Conservation (phyloP, 2,797 vertebrate genomes). For the Lepus oiostolus region DNA sequence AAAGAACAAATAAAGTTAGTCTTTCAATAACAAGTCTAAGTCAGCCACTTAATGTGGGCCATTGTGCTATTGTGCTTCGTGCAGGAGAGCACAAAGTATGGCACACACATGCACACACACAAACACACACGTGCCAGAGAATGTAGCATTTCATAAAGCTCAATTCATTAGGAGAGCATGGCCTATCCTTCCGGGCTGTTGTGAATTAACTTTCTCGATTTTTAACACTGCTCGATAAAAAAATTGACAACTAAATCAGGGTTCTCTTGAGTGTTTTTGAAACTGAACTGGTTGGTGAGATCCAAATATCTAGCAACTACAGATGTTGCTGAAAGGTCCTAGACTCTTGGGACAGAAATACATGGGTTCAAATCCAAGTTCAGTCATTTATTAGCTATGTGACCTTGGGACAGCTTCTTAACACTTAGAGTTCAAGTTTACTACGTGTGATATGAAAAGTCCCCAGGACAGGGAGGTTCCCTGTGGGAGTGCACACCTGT, state of each 20-base stretch:
- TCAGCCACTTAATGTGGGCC: neutral
- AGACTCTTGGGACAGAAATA: neutral
- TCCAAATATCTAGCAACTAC: slow-evolving; percentile 37
- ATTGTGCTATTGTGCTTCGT: neutral
- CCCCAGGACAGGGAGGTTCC: neutral
- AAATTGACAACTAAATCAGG: slow-evolving; percentile 26
- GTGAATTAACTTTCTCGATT: slow-evolving; percentile 31
- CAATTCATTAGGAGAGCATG: neutral
- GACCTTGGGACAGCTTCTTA: slow-evolving; percentile 43
- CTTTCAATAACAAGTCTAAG: neutral
- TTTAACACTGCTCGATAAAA: slow-evolving; percentile 52
- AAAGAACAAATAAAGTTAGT: neutral
- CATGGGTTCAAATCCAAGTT: slow-evolving; percentile 7
- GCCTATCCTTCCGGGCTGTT: slow-evolving; percentile 1
- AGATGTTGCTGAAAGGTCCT: slow-evolving; percentile 18
- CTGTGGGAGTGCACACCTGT: neutral
- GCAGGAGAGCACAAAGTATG: neutral
- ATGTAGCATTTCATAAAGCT: neutral
- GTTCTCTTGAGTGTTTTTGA: slow-evolving; percentile 58
- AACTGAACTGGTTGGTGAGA: slow-evolving; percentile 49
- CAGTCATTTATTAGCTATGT: slow-evolving; percentile 32
- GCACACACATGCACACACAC: too few relatives aligned
- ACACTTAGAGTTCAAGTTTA: neutral
- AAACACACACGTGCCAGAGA: neutral
- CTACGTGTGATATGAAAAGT: neutral